A percentile compares a stretch with the other conserved stretches of the same genome.
Conservation (phyloP, 2,888 invertebrate species). For the Aquatica leii region DNA sequence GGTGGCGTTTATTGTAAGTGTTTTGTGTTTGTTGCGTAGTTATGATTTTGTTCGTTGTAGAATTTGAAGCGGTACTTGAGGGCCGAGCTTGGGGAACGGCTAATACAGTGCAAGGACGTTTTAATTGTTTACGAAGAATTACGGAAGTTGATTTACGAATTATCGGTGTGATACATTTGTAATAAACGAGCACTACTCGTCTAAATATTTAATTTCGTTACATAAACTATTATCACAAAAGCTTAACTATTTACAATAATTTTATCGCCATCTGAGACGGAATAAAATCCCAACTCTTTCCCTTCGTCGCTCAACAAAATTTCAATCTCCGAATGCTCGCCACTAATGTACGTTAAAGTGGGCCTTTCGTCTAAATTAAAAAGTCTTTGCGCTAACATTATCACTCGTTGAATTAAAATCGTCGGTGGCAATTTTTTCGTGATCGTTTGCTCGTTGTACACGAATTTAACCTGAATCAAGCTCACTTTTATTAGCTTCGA, state of each 20-base stretch:
- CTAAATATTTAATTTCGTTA: no score
- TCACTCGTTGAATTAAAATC: constrained; percentile 84
- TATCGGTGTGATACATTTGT: constrained; percentile 23
- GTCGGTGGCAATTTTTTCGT: constrained; percentile 78
- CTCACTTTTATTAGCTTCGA: constrained; percentile 73
- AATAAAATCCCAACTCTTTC: constrained; percentile 83
- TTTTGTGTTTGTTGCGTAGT: not conserved
- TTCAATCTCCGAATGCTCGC: constrained; percentile 69
- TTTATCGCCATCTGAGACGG: constrained; percentile 83
- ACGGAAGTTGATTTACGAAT: constrained; percentile 28
- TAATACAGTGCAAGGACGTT: constrained; percentile 23
- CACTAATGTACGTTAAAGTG: constrained; percentile 64
- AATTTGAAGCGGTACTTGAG: constrained; percentile 27
- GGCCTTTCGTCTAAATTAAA: constrained; percentile 66
- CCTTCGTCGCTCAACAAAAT: constrained; percentile 82
- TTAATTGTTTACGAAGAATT: constrained; percentile 36
- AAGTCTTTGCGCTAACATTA: constrained; percentile 79
- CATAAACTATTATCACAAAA: constrained; percentile 18
- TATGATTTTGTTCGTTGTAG: not conserved
- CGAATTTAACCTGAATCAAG: constrained; percentile 70
- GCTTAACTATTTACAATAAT: constrained; percentile 65
- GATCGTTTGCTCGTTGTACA: constrained; percentile 63
- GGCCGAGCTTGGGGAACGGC: constrained; percentile 18
- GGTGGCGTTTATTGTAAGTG: constrained; percentile 19
- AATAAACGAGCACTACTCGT: no score